Evolutionary conservation across 2,888 invertebrate genomes (phyloP), one percentile per base, ranked within the genome.

Genomic region (Alentia gelatinosa): DNA sequence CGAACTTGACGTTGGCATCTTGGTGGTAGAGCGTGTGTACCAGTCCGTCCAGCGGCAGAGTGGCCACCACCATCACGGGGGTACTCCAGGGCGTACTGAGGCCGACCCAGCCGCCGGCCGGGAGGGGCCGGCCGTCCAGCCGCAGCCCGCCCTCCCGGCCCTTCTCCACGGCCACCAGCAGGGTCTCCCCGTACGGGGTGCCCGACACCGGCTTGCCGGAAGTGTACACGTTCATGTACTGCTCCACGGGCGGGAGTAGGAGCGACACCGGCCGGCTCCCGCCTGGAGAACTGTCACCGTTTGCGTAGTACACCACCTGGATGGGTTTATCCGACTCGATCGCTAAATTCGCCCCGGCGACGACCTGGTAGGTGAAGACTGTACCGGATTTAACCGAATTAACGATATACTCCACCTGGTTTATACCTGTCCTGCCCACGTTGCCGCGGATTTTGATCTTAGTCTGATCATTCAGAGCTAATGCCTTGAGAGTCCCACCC

Each of bases 221-320:
- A 19, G 47, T 86, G 86, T 86, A 86, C 19, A 47, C 7, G 86
- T 86, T 86, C 86, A 86, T 86, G 86, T 42, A 86, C 47, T 42
- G 42, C 47, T 86, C 33, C 47, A 86, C 23, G 1, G 86, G 86
- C 0, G 86, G 86, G 15, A 86, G 47, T n/a, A 86, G 47, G 1
- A 86, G 86, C 9, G 86, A 86, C 26, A 86, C 50, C 12, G 86
- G 86, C 15, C 86, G 26, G 35, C 19, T 86, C 4, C 83, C 83
- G 15, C 40, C 42, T 15, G 26, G 26, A 47, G n/a, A 26, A 30
- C 47, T 86, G 50, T 86, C 86, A 12, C 86, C 86, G 47, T 86
- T 86, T 9, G 47, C 42, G 35, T 86, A 86, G 86, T 86, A 86
- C 12, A 86, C 86, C 35, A 50, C 86, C 15, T 47, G 86, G 26